Evolutionary conservation across 2,113 vertebrate species (phyloP), one percentile per base, ranked within the genome.

Genomic region (Peucedramus taeniatus): DNA sequence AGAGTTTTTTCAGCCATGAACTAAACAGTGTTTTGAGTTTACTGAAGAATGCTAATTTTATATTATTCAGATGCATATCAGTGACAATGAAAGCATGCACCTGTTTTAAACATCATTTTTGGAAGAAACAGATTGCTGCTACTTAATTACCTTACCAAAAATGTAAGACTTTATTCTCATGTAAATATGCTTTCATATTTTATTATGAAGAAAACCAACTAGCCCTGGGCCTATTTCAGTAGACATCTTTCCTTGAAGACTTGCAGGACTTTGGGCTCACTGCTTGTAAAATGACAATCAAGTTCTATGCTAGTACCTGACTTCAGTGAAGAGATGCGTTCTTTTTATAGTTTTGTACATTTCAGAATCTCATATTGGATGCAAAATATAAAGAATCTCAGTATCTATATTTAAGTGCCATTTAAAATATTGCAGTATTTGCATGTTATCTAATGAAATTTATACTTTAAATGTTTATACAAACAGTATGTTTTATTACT

Each of bases 221-320:
- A 96, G 96, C 94, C 89, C 30, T 83, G 90, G 69, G 90, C 89
- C 76, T 74, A 6, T 54, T 66, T 79, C 79, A 45, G 45, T 68
- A 94, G 61, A n/a, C 0, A 2, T 83, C 89, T 88, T 95, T 44
- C 49, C 57, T 39, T 83, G 75, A 95, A 71, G 90, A 81, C 49
- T 53, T 84, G 64, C 74, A 61, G 78, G 81, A 91, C 68, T 28
- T 33, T 56, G 71, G 85, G 92, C 80, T 97, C 95, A 64, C 86
- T 97, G 94, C 97, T 96, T 97, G 93, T 94, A 87, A 97, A 95
- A 97, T 96, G 99, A 99, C 99, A 99, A 99, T 99, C 98, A 98
- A 97, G 79, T 97, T 96, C 97, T 96, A 80, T 94, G 94, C 92
- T 76, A 97, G 83, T 89, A 89, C 86, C 77, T 94, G 95, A 85